Evolutionary conservation across 2,888 invertebrate genomes (phyloP), one percentile per base, ranked within the genome.

Genomic region (Amphiduros pacificus): DNA sequence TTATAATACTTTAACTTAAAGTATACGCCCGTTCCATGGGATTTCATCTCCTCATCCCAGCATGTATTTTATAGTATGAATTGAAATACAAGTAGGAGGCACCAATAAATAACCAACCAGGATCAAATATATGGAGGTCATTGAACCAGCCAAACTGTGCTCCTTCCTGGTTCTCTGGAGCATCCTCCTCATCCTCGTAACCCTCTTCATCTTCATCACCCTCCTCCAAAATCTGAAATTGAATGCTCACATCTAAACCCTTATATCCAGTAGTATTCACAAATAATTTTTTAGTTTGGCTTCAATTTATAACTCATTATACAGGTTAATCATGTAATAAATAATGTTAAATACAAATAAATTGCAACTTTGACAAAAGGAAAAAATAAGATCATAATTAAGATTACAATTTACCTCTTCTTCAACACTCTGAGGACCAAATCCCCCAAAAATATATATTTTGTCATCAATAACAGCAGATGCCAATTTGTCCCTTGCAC

Each of bases 141-240:
- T 81, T 77, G 61, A 81, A 80, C 81, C 81, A 81, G 32, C 78
- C 78, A 72, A 81, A 81, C 60, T 78, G 74, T 6, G 77, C 79
- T 2, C 73, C 79, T 27, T 76, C 71, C 53, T 76, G 75, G 6
- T 67, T 67, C 31, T 65, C 64, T 22, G 70, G 67, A 29, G 55
- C 61, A 20, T 68, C 70, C 28, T 64, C 66, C 24, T 65, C 61
- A n/a, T 68, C 71, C 17, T 66, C 63, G 14, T 72, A 72, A 29
- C 75, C 75, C 14, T 74, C 71, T 31, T 73, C 71, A 24, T 74
- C 75, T 9, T 73, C 77, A 48, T 72, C 73, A 36, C 40, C 55
- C 24, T 60, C 63, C 32, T 63, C 56, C 22, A 17, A 20, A 9
- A 48, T 17, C 11, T n/a, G n/a, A n/a, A n/a, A n/a, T n/a, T n/a